A percentile compares a stretch with the other conserved stretches of the same genome.
These are phyloP conservation scores for Caenorhabditis plicata DNA, from an alignment of 2,888 invertebrate genomes.

Conservation along the genomic window DNA sequence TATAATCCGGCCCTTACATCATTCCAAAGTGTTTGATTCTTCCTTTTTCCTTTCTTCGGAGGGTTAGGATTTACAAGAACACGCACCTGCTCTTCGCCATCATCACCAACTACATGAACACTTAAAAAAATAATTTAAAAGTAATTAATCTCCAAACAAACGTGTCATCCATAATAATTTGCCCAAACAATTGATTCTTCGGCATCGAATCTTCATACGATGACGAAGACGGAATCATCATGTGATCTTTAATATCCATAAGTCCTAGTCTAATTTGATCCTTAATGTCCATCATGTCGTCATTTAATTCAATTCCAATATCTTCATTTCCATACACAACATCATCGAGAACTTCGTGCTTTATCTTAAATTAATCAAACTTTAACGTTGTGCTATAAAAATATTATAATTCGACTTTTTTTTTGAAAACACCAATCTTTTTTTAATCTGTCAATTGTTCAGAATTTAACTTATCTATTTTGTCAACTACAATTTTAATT, in stretches of 20 bases:
- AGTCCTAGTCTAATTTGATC: neutral
- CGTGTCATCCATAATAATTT: constrained; percentile 18
- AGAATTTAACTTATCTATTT: too few relatives aligned
- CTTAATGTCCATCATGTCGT: neutral
- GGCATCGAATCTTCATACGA: neutral
- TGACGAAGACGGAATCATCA: neutral
- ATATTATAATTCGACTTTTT: too few relatives aligned
- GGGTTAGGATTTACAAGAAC: constrained; percentile 35
- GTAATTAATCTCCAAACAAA: neutral
- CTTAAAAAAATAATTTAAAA: neutral
- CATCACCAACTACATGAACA: constrained; percentile 8
- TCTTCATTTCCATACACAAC: neutral
- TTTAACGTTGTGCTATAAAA: too few relatives aligned
- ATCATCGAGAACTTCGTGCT: too few relatives aligned
- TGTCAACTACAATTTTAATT: too few relatives aligned
- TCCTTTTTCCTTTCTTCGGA: constrained; percentile 29
- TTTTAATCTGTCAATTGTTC: too few relatives aligned
- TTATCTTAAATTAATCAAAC: too few relatives aligned
- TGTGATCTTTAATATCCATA: neutral
- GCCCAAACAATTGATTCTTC: constrained; percentile 11
- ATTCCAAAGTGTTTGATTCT: too few relatives aligned
- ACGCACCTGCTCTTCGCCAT: constrained; percentile 23
- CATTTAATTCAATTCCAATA: neutral
- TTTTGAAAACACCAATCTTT: too few relatives aligned
- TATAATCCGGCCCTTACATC: too few relatives aligned